Evolutionary conservation across 1,140 invertebrate genomes (phyloP).

Genomic region (Campoletis sonorensis): DNA sequence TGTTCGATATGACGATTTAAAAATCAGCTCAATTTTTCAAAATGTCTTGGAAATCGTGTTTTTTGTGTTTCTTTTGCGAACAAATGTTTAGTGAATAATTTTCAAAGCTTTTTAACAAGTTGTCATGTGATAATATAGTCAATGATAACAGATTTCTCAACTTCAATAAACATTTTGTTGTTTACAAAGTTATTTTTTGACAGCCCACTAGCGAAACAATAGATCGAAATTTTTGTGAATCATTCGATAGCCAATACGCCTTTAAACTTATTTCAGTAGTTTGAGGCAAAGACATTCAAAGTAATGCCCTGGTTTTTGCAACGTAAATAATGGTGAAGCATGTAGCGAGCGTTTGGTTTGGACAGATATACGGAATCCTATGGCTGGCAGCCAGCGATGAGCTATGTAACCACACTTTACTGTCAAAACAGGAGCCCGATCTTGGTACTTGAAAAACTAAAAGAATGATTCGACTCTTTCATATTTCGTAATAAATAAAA

Average conservation of each 20-base stretch:
- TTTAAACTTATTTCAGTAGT: not conserved
- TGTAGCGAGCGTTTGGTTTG: not conserved
- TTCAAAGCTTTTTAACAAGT: no score
- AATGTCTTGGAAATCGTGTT: no score
- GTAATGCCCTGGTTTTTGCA: not conserved
- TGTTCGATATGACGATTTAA: no score
- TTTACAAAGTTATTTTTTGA: no score
- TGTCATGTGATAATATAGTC: no score
- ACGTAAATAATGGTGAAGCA: slow-evolving; percentile 8
- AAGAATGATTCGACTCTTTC: not conserved
- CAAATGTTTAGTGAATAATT: no score
- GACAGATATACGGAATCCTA: not conserved
- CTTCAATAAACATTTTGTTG: no score
- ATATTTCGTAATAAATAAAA: not conserved
- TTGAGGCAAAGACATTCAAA: not conserved
- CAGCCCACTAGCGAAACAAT: no score
- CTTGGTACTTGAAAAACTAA: not conserved
- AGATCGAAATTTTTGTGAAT: not conserved
- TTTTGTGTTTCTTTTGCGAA: no score
- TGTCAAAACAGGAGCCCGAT: not conserved
- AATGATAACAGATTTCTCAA: no score
- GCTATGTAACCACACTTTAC: not conserved
- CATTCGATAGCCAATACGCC: not conserved
- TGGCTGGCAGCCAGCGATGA: not conserved
- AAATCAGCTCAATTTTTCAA: no score